Percentiles rank a stretch among this genome's conserved stretches.
Evolutionary conservation across 2,888 invertebrate species (phyloP).

Genomic region (Trissolcus japonicus): DNA sequence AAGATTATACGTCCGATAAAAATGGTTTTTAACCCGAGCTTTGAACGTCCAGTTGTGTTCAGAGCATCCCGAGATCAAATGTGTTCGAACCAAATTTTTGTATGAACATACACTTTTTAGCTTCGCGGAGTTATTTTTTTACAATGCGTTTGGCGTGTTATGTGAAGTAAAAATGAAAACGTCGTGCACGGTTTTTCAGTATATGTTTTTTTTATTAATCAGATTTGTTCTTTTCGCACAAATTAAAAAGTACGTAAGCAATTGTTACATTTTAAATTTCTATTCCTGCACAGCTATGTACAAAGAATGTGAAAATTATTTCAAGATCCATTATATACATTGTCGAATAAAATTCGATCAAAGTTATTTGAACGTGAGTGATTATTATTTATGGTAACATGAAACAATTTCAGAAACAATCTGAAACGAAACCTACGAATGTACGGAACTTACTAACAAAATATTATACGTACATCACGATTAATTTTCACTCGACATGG

Average conservation of each 20-base stretch:
- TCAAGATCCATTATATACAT: slow-evolving; percentile 47
- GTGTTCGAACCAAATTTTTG: slow-evolving; percentile 26
- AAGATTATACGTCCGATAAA: neutral
- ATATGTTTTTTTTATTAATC: slow-evolving; percentile 42
- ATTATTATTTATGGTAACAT: slow-evolving; percentile 10
- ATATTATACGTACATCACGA: too few species aligned
- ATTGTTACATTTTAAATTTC: slow-evolving; percentile 22
- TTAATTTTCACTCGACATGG: too few species aligned
- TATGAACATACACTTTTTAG: slow-evolving; percentile 25
- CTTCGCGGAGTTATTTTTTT: slow-evolving; percentile 18
- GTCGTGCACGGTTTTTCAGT: neutral
- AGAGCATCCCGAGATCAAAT: slow-evolving; percentile 12
- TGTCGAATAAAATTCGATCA: slow-evolving; percentile 47
- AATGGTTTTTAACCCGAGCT: slow-evolving; percentile 2
- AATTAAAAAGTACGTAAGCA: slow-evolving; percentile 35
- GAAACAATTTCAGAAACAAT: neutral
- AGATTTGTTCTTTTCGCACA: slow-evolving; percentile 25
- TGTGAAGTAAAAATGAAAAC: neutral
- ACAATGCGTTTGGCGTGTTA: neutral
- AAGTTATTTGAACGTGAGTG: slow-evolving; percentile 21
- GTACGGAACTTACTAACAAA: too few species aligned
- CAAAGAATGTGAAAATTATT: slow-evolving; percentile 57
- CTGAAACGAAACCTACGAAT: too few species aligned
- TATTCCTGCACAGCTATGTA: slow-evolving; percentile 54
- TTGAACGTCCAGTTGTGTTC: slow-evolving; percentile 38